These are phyloP conservation scores for Thunnus thynnus DNA, from an alignment of 2,113 vertebrate species.

Conservation along the genomic window DNA sequence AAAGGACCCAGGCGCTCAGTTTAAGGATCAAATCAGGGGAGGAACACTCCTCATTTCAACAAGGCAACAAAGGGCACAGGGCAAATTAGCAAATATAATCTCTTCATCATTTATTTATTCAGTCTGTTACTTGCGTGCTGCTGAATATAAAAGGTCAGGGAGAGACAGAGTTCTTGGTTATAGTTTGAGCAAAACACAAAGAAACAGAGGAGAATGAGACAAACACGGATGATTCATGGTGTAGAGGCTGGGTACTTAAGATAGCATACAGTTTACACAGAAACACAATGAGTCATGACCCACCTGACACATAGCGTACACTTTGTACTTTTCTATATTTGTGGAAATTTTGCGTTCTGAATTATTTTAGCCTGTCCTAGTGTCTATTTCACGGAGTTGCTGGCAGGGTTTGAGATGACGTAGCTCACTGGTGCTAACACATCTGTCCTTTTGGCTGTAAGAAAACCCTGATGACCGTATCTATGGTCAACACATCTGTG, in stretches of 20 bases:
- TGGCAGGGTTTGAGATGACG: constrained; percentile 17
- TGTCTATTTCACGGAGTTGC: constrained; percentile 24
- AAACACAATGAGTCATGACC: constrained; percentile 23
- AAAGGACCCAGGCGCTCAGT: constrained; percentile 11
- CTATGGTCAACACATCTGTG: constrained; percentile 61
- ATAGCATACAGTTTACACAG: constrained; percentile 15
- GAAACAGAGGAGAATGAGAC: background rate
- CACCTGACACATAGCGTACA: constrained; percentile 10
- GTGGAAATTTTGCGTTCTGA: constrained; percentile 4
- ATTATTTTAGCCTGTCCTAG: constrained; percentile 7
- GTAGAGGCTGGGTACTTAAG: constrained; percentile 12
- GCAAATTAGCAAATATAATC: constrained; percentile 72
- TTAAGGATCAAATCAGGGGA: constrained; percentile 24
- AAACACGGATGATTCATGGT: constrained; percentile 27
- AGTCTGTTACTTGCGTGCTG: constrained; percentile 60
- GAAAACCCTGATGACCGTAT: constrained; percentile 28
- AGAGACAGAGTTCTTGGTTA: constrained; percentile 28
- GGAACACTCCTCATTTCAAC: constrained; percentile 10
- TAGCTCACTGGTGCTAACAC: constrained; percentile 30
- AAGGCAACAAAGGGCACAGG: constrained; percentile 55
- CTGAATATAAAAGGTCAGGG: constrained; percentile 72
- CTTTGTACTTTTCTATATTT: constrained; percentile 10
- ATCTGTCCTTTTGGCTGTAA: constrained; percentile 64
- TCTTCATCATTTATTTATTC: constrained; percentile 71
- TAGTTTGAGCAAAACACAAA: constrained; percentile 37